Percentiles rank a stretch among this genome's conserved stretches.
phyloP scores from a whole-genome alignment of 2,797 vertebrate genomes.

The Gobio occitaniae region DNA sequence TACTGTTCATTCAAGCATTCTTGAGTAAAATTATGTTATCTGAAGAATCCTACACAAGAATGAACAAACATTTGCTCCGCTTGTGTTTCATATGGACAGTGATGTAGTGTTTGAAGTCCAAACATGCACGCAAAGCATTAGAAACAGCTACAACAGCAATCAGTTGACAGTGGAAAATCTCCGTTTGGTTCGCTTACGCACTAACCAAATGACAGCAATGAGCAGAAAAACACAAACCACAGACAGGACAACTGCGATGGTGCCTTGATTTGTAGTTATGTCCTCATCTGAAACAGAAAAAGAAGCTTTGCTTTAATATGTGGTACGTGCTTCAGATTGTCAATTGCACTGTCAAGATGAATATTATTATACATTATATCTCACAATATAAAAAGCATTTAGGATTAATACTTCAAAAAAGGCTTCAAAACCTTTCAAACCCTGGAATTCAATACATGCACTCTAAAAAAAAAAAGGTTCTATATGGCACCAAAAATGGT shows the following conservation, averaged over 20 bases:
- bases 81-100: neutral
- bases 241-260: neutral
- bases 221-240: neutral
- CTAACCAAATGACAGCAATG: neutral
- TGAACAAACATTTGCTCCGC: neutral
- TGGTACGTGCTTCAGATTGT: neutral
- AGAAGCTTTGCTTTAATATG: neutral
- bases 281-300: constrained; percentile 32
- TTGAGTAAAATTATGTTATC: neutral
- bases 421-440: neutral
- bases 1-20: neutral
- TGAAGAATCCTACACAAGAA: neutral
- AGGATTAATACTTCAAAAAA: neutral
- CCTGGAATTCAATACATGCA: neutral
- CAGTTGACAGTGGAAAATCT: neutral
- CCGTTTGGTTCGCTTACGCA: neutral
- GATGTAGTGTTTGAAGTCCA: neutral
- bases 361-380: neutral
- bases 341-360: neutral
- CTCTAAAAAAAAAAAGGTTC: too few relatives aligned
- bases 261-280: neutral
- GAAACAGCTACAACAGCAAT: neutral
- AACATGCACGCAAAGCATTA: neutral
- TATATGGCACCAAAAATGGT: too few relatives aligned
- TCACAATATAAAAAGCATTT: neutral